Percentiles rank a stretch among this genome's conserved stretches.
phyloP scores from a whole-genome alignment of 1,140 invertebrate species.

The Drosophila quadrilineata region DNA sequence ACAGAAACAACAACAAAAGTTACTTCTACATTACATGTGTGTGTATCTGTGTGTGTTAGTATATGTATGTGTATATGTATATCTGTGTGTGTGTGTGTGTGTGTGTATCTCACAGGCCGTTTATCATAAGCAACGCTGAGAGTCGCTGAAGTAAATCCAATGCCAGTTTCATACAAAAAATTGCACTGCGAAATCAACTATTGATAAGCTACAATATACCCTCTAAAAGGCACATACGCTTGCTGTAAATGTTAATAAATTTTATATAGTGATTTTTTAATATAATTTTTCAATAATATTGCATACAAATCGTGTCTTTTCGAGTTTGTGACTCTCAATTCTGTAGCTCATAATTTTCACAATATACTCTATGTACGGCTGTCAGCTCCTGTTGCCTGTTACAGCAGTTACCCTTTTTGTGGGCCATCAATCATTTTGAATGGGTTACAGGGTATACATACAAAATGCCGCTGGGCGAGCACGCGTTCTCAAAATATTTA shows the following conservation, averaged over 20 bases:
- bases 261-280: too few species aligned
- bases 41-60: background rate
- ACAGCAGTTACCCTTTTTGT: constrained; percentile 1
- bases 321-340: too few species aligned
- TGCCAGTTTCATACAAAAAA: background rate
- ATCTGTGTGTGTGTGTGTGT: constrained; percentile 1
- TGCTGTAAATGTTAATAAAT: background rate
- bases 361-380: too few species aligned
- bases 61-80: constrained; percentile 10
- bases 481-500: constrained; percentile 69
- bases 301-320: too few species aligned
- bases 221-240: background rate
- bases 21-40: background rate
- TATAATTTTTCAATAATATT: too few species aligned
- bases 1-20: constrained; percentile 35
- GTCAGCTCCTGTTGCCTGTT: background rate
- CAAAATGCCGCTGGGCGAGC: constrained; percentile 45
- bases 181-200: background rate
- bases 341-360: too few species aligned
- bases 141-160: background rate
- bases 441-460: constrained; percentile 7
- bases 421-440: background rate
- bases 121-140: constrained; percentile 45
- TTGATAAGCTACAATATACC: too few species aligned
- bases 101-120: constrained; percentile 31